phyloP scores from a whole-genome alignment of 2,113 vertebrate genomes.

The Crotophaga sulcirostris region DNA sequence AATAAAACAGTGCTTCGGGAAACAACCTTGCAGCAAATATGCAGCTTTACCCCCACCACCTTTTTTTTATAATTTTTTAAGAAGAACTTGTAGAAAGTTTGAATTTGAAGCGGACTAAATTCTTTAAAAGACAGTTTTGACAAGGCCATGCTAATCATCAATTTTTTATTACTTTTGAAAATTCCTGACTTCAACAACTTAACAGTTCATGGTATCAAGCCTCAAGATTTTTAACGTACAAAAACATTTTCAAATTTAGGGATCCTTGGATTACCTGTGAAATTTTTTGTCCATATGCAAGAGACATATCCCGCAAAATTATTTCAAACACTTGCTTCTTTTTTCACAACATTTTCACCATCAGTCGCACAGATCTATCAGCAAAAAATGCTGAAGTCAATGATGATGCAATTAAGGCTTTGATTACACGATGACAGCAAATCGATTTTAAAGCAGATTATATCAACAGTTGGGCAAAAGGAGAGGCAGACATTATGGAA shows the following conservation, averaged over 20 bases:
- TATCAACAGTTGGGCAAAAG: conserved; percentile 67
- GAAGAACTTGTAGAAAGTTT: not conserved
- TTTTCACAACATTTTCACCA: conserved; percentile 34
- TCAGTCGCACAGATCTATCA: conserved; percentile 1
- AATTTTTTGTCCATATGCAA: not conserved
- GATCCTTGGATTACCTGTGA: not conserved
- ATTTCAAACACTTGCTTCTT: not conserved
- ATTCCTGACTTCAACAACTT: not conserved
- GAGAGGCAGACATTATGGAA: conserved; percentile 65
- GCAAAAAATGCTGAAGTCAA: conserved; percentile 51
- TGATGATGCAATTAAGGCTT: conserved; percentile 69
- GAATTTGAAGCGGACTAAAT: not conserved
- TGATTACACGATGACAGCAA: conserved; percentile 67
- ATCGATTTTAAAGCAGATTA: conserved; percentile 68
- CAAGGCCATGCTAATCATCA: not conserved
- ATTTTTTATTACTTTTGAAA: not conserved
- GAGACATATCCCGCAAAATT: not conserved
- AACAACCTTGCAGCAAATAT: not conserved
- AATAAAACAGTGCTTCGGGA: not conserved
- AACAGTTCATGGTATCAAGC: not conserved
- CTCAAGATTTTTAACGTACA: not conserved
- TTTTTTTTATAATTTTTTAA: not conserved
- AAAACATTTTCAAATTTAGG: not conserved
- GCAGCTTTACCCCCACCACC: not conserved
- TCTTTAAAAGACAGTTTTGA: not conserved